Conservation (phyloP, 37 sponge, comb jelly and placozoan genomes). For the Halichondria panicea region DNA sequence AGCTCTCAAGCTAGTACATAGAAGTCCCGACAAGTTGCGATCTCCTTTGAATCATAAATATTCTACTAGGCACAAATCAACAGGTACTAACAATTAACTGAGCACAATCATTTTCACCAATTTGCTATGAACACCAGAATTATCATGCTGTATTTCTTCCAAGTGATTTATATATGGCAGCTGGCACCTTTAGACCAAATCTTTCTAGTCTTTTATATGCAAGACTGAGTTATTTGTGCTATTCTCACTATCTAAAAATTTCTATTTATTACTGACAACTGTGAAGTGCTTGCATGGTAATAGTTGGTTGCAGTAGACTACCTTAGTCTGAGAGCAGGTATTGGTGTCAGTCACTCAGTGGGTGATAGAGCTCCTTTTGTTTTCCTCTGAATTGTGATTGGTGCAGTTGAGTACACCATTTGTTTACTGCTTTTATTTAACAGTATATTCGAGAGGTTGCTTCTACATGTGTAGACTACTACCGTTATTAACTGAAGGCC, state of each 20-base stretch:
- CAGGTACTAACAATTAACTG: not conserved
- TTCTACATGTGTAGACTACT: not conserved
- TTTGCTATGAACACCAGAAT: not conserved
- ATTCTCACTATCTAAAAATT: too few species aligned
- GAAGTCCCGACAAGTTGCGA: too few species aligned
- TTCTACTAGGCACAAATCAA: slow-evolving; percentile 42
- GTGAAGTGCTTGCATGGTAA: slow-evolving; percentile 7
- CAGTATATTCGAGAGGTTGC: not conserved
- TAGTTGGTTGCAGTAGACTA: slow-evolving; percentile 9
- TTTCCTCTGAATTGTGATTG: not conserved
- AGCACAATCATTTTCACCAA: not conserved
- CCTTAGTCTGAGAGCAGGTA: slow-evolving; percentile 11
- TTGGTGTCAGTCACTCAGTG: slow-evolving; percentile 65
- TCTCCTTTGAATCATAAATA: slow-evolving; percentile 26
- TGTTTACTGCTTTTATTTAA: not conserved
- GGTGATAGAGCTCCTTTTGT: slow-evolving; percentile 13
- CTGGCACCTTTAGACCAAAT: too few species aligned
- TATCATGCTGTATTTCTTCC: too few species aligned
- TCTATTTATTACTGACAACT: too few species aligned
- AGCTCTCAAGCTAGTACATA: too few species aligned
- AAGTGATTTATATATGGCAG: too few species aligned
- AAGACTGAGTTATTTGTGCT: too few species aligned
- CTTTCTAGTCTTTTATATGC: too few species aligned
- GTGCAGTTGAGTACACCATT: not conserved
- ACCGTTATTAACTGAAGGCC: not conserved